phyloP scores from a whole-genome alignment of 2,888 invertebrate species.

The Trissolcus japonicus region DNA sequence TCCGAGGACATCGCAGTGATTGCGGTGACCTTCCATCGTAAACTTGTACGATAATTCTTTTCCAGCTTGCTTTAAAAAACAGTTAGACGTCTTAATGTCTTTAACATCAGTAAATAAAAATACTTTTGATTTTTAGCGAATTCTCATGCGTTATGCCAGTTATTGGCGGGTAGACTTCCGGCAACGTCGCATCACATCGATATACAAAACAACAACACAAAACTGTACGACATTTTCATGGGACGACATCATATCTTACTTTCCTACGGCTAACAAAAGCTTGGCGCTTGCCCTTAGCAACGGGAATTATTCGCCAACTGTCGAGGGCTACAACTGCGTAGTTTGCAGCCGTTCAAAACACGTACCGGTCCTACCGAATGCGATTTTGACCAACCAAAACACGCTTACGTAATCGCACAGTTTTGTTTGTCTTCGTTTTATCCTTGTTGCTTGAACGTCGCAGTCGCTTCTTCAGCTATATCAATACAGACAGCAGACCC shows the following conservation, averaged over 20 bases:
- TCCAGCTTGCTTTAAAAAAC: too few species aligned
- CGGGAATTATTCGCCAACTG: constrained; percentile 23
- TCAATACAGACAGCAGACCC: constrained; percentile 49
- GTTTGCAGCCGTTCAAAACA: constrained; percentile 17
- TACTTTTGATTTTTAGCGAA: too few species aligned
- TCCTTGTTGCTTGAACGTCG: constrained; percentile 26
- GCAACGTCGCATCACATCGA: not conserved
- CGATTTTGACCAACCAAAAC: constrained; percentile 37
- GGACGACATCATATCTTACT: not conserved
- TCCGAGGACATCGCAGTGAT: too few species aligned
- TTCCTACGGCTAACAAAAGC: constrained; percentile 1
- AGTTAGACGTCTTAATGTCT: too few species aligned
- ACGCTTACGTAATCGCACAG: constrained; percentile 45
- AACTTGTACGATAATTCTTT: too few species aligned
- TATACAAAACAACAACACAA: not conserved
- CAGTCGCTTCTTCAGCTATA: constrained; percentile 20
- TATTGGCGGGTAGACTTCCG: not conserved
- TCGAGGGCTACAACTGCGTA: constrained; percentile 16
- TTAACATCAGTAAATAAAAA: too few species aligned
- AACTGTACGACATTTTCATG: not conserved
- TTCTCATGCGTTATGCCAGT: not conserved
- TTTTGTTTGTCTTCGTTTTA: constrained; percentile 49
- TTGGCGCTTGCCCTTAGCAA: constrained; percentile 13
- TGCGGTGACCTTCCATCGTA: too few species aligned
- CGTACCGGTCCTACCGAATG: constrained; percentile 36